Conservation (phyloP, 92 coral and sea anemone species). For the Parazoanthus darwini region DNA sequence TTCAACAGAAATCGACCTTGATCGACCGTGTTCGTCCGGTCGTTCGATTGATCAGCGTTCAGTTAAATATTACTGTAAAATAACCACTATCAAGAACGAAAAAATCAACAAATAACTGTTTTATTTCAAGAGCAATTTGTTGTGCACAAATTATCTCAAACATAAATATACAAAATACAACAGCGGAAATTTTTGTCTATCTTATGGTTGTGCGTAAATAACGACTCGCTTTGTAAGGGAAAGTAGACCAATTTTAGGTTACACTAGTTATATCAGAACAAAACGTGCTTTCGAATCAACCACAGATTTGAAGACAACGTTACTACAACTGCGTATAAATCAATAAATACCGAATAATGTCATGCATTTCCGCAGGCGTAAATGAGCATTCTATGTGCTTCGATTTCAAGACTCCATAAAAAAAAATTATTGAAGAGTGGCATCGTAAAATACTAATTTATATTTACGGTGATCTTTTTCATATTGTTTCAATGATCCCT, state of each 20-base stretch:
- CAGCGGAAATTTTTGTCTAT: too few relatives aligned
- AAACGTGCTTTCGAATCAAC: neutral
- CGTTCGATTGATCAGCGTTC: too few relatives aligned
- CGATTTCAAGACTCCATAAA: neutral
- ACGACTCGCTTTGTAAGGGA: neutral
- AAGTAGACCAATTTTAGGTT: too few relatives aligned
- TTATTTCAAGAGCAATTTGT: too few relatives aligned
- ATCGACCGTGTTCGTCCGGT: too few relatives aligned
- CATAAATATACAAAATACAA: too few relatives aligned
- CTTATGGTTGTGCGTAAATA: too few relatives aligned
- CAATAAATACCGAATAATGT: neutral
- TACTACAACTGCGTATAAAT: neutral
- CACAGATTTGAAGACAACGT: neutral
- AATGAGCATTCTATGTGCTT: conserved; percentile 4
- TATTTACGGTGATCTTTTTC: neutral
- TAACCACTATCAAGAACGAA: too few relatives aligned
- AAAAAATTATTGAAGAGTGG: neutral
- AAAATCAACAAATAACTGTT: too few relatives aligned
- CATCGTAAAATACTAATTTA: neutral
- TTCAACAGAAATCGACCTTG: too few relatives aligned
- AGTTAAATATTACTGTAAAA: too few relatives aligned
- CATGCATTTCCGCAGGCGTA: neutral
- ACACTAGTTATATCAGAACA: neutral
- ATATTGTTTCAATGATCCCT: neutral
- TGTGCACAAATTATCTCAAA: too few relatives aligned